phyloP scores from a whole-genome alignment of 2,113 vertebrate species.

The Heterochromis multidens region DNA sequence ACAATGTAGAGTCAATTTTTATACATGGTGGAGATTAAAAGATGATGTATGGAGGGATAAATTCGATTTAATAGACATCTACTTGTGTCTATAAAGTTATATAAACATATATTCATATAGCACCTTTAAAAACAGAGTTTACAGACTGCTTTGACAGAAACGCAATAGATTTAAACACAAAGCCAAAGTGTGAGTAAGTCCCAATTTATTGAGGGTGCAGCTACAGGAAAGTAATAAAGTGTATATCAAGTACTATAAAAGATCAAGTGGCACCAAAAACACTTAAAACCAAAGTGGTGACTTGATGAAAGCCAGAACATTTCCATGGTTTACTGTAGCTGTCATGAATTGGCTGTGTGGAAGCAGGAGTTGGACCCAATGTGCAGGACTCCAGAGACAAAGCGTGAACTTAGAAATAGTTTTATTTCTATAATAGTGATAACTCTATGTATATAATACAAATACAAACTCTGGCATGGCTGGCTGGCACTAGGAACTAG shows the following conservation, averaged over 20 bases:
- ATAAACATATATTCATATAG: not conserved
- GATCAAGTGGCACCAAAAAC: not conserved
- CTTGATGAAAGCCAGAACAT: slow-evolving; percentile 10
- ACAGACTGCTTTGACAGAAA: not conserved
- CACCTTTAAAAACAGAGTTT: not conserved
- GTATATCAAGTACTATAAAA: not conserved
- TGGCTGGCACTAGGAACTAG: no score
- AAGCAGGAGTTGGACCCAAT: no score
- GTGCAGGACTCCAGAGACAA: no score
- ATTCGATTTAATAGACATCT: not conserved
- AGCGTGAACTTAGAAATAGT: no score
- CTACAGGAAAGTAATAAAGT: not conserved
- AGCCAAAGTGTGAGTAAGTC: not conserved
- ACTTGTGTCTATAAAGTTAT: not conserved
- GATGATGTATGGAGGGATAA: not conserved
- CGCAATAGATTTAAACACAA: not conserved
- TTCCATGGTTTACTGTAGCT: not conserved
- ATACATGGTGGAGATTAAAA: not conserved
- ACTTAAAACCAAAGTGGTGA: not conserved
- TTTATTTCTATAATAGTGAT: no score
- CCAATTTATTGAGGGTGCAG: not conserved
- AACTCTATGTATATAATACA: no score
- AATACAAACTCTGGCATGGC: no score
- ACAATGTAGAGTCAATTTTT: not conserved
- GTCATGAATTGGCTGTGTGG: no score